phyloP scores from a whole-genome alignment of 1,140 invertebrate species.

The Macrotrachela quadricornifera region DNA sequence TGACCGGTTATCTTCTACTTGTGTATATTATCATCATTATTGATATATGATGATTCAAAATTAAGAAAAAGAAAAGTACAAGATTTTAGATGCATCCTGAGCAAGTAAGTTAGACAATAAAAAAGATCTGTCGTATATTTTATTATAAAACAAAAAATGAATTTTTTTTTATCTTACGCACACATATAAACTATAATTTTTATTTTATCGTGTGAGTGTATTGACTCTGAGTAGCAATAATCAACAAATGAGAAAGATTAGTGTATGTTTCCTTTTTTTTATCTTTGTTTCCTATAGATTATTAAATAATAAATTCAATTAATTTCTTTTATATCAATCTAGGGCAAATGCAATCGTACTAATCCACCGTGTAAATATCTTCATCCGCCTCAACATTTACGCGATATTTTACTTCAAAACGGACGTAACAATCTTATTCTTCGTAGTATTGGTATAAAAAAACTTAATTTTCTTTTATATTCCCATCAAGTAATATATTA shows the following conservation, averaged over 20 bases:
- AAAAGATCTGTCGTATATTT: too few relatives aligned
- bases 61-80: too few relatives aligned
- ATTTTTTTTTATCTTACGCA: too few relatives aligned
- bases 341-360: constrained; percentile 98
- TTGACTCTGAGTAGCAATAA: too few relatives aligned
- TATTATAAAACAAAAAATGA: too few relatives aligned
- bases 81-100: too few relatives aligned
- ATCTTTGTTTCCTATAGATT: constrained; percentile 20
- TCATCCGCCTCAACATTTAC: constrained; percentile 94
- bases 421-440: constrained; percentile 93
- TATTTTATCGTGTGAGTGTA: too few relatives aligned
- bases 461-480: not conserved
- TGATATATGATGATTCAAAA: too few relatives aligned
- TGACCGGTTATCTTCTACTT: too few relatives aligned
- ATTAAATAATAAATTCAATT: not conserved
- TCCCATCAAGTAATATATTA: not conserved
- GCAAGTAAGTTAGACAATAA: too few relatives aligned
- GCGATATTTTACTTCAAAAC: constrained; percentile 97
- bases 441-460: constrained; percentile 1
- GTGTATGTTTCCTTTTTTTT: constrained; percentile 3
- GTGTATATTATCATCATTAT: too few relatives aligned
- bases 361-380: constrained; percentile 99
- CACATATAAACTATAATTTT: too few relatives aligned
- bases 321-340: constrained; percentile 28
- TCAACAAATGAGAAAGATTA: not conserved